Evolutionary conservation across 2,113 vertebrate genomes (phyloP).

Genomic region (Corythaixoides concolor): DNA sequence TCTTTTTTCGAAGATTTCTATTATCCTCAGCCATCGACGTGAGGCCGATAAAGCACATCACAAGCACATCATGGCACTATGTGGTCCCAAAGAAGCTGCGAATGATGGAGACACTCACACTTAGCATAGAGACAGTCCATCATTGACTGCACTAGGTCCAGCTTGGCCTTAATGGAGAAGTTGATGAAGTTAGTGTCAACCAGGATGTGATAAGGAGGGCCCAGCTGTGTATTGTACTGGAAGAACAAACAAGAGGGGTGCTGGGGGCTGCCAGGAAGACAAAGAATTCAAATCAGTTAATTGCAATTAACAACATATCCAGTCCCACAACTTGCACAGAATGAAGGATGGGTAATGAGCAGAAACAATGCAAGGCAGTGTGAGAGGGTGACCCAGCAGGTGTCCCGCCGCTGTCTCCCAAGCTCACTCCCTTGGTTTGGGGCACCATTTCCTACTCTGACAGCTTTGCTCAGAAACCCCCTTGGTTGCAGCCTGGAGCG

Average conservation of each 20-base stretch:
- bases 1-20: not conserved
- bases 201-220: slow-evolving; percentile 94
- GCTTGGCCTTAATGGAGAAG: slow-evolving; percentile 98
- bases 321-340: not conserved
- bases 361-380: not conserved
- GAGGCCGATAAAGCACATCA: not conserved
- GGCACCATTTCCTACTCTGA: not conserved
- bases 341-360: fast-evolving
- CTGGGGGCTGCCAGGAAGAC: slow-evolving; percentile 79
- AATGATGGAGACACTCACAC: slow-evolving; percentile 79
- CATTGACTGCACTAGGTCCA: slow-evolving; percentile 97
- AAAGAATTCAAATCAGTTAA: slow-evolving; percentile 3
- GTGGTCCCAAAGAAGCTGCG: not conserved
- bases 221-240: slow-evolving; percentile 97
- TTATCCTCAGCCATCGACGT: not conserved
- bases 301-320: not conserved
- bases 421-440: too few species aligned
- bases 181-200: slow-evolving; percentile 99
- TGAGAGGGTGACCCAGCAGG: fast-evolving
- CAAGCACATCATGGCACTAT: fast-evolving
- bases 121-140: slow-evolving; percentile 99
- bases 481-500: not conserved
- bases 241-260: slow-evolving; percentile 96
- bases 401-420: not conserved
- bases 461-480: not conserved